Conservation (phyloP, 2,888 invertebrate species). For the Marronus borbonicus region DNA sequence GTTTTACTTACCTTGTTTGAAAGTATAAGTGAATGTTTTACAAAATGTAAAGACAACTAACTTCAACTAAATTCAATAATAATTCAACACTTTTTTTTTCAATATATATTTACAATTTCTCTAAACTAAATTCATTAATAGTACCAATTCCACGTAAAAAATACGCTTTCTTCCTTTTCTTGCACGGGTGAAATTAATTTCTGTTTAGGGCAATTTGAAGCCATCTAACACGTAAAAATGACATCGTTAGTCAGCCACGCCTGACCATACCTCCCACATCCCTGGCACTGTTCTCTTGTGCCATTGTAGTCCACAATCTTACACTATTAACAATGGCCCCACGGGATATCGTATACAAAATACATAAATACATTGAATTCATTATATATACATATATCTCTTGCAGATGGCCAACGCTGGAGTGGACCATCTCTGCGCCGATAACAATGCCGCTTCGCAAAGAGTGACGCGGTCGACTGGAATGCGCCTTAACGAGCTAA, state of each 20-base stretch:
- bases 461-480: conserved; percentile 64
- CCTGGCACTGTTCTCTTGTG: conserved; percentile 66
- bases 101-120: too few relatives aligned
- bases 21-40: too few relatives aligned
- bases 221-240: conserved; percentile 66
- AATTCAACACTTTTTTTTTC: too few relatives aligned
- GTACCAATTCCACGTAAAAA: neutral
- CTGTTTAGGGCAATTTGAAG: conserved; percentile 63
- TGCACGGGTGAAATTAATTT: conserved; percentile 60
- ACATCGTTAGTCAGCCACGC: conserved; percentile 66
- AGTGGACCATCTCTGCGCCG: conserved; percentile 46
- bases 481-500: conserved; percentile 71
- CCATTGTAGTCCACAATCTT: conserved; percentile 69
- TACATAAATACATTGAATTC: conserved; percentile 72
- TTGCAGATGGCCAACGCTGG: conserved; percentile 60
- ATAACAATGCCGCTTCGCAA: conserved; percentile 58
- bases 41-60: too few relatives aligned
- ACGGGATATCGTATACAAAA: conserved; percentile 71
- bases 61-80: too few relatives aligned
- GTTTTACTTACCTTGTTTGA: too few relatives aligned
- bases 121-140: too few relatives aligned
- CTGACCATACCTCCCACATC: conserved; percentile 68
- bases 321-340: conserved; percentile 70
- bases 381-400: conserved; percentile 71
- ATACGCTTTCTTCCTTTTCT: neutral